Conservation (phyloP, 2,888 invertebrate species). For the Tinea semifulvella region DNA sequence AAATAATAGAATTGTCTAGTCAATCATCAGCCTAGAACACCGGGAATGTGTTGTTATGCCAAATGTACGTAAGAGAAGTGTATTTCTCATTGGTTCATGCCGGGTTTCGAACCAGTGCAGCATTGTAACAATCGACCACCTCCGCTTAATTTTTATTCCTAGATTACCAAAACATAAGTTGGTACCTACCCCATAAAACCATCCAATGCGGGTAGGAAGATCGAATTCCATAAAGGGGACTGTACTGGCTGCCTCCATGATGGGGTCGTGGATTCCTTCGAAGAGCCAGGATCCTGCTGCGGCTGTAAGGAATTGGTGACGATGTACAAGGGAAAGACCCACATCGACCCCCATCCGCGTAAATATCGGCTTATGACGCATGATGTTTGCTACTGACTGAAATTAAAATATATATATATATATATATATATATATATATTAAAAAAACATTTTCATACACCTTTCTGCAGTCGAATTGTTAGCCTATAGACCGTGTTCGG, state of each 20-base stretch:
- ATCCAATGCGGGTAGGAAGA: conserved; percentile 83
- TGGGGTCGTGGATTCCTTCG: conserved; percentile 80
- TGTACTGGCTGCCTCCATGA: conserved; percentile 67
- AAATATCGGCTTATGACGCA: conserved; percentile 50
- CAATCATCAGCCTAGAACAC: too few relatives aligned
- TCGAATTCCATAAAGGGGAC: conserved; percentile 71
- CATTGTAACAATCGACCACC: too few relatives aligned
- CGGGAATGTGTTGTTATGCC: too few relatives aligned
- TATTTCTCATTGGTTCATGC: too few relatives aligned
- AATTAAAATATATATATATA: conserved; percentile 22
- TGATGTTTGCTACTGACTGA: conserved; percentile 72
- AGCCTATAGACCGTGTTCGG: too few relatives aligned
- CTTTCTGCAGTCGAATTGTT: too few relatives aligned
- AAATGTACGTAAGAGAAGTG: too few relatives aligned
- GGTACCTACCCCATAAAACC: conserved; percentile 83
- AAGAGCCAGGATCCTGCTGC: conserved; percentile 76
- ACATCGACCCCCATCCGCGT: conserved; percentile 55
- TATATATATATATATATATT: conserved; percentile 1
- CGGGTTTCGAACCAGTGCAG: too few relatives aligned
- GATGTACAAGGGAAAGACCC: conserved; percentile 61
- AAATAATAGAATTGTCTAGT: too few relatives aligned
- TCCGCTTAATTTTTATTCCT: too few relatives aligned
- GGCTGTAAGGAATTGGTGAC: conserved; percentile 66
- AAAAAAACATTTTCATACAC: background rate
- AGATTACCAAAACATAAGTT: too few relatives aligned